Percentiles rank a stretch among this genome's conserved stretches.
These are phyloP conservation scores for Carposina sasakii DNA, from an alignment of 1,140 invertebrate genomes.

Conservation along the genomic window DNA sequence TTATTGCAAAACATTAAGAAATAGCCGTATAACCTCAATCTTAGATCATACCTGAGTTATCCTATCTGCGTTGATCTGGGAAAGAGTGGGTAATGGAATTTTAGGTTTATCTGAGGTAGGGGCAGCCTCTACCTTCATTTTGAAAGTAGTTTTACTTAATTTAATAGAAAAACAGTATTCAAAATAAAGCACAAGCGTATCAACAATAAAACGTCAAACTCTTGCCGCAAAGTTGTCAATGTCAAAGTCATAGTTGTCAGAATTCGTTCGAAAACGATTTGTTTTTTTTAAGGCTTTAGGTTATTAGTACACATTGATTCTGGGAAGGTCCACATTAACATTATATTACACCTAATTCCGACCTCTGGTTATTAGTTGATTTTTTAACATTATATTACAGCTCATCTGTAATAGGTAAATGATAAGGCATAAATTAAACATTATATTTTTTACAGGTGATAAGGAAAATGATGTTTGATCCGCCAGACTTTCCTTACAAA, in stretches of 20 bases:
- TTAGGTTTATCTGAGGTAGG: constrained; percentile 67
- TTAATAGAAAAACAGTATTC: neutral
- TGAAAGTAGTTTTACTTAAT: constrained; percentile 11
- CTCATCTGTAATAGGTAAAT: too few species aligned
- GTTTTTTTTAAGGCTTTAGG: too few species aligned
- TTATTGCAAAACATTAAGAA: too few species aligned
- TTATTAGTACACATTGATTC: too few species aligned
- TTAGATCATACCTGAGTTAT: constrained; percentile 80
- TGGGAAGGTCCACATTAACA: too few species aligned
- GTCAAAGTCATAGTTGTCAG: constrained; percentile 20
- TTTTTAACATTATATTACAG: too few species aligned
- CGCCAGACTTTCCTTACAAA: constrained; percentile 56
- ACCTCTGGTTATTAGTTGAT: too few species aligned
- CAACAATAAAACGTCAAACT: constrained; percentile 8
- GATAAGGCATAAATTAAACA: too few species aligned
- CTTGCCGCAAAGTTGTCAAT: too few species aligned
- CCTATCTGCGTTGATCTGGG: constrained; percentile 87
- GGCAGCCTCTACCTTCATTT: constrained; percentile 48
- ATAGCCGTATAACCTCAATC: constrained; percentile 60
- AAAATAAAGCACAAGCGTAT: constrained; percentile 1
- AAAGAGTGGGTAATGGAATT: constrained; percentile 81
- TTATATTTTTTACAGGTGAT: constrained; percentile 34
- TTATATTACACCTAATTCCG: too few species aligned
- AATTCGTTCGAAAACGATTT: constrained; percentile 1
- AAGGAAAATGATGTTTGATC: constrained; percentile 56